Evolutionary conservation across 2,113 vertebrate genomes (phyloP).

Genomic region (Tympanuchus pallidicinctus): DNA sequence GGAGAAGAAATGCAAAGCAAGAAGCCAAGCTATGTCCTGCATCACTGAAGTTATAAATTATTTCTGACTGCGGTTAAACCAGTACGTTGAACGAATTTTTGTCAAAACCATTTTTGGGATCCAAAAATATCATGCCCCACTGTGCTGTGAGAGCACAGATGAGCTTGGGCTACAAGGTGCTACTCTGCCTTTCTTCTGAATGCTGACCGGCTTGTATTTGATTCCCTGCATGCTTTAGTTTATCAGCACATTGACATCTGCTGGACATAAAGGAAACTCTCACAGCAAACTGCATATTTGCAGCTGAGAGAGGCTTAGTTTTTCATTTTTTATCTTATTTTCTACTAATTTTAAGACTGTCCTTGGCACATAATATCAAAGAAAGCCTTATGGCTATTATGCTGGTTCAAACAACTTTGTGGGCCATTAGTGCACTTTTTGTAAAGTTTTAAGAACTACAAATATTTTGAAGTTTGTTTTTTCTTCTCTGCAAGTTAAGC

Average conservation of each 20-base stretch:
- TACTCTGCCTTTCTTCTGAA: neutral
- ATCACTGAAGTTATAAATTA: neutral
- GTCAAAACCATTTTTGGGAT: neutral
- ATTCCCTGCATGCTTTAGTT: neutral
- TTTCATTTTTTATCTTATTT: neutral
- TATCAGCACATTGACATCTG: constrained; percentile 27
- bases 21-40: neutral
- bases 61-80: neutral
- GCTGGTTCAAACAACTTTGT: neutral
- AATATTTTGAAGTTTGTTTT: constrained; percentile 17
- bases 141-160: neutral
- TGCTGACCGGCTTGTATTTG: neutral
- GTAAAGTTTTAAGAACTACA: neutral
- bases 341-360: neutral
- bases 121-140: neutral
- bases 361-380: neutral
- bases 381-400: neutral
- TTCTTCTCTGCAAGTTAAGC: neutral
- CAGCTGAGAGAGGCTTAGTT: neutral
- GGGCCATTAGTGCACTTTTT: neutral
- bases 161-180: fast-evolving
- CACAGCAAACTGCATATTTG: neutral
- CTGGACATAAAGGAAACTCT: neutral
- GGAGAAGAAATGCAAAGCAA: neutral
- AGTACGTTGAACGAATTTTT: neutral